These are phyloP conservation scores for Suillia variegata DNA, from an alignment of 2,888 invertebrate species.

Conservation along the genomic window DNA sequence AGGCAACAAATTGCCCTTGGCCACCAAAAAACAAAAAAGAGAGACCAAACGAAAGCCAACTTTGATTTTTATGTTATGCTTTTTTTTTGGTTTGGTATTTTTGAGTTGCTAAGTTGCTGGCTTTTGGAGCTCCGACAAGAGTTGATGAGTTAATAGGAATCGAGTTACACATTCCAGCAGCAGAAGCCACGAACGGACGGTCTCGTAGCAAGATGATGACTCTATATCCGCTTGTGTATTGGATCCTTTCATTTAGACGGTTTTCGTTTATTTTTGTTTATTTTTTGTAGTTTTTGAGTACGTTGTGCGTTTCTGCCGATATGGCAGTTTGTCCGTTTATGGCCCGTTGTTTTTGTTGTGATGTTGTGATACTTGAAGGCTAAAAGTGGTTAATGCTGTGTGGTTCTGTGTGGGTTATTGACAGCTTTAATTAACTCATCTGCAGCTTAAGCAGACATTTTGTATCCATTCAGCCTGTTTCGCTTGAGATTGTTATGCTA, in stretches of 20 bases:
- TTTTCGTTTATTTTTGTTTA: not conserved
- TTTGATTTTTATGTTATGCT: not conserved
- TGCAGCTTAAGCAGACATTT: conserved; percentile 49
- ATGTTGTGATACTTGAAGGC: conserved; percentile 21
- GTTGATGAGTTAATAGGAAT: conserved; percentile 60
- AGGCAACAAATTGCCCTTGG: conserved; percentile 50
- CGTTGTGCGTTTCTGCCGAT: conserved; percentile 21
- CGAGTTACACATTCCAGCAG: conserved; percentile 53
- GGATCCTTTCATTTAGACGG: too few relatives aligned
- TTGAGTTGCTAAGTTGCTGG: too few relatives aligned
- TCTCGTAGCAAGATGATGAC: not conserved
- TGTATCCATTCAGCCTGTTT: conserved; percentile 35
- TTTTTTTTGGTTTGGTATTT: too few relatives aligned
- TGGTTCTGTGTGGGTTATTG: conserved; percentile 35
- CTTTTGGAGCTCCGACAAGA: too few relatives aligned
- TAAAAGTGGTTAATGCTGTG: too few relatives aligned
- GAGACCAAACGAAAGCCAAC: not conserved
- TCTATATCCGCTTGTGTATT: not conserved
- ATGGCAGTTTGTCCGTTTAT: conserved; percentile 14
- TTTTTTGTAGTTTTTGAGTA: not conserved
- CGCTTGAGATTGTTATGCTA: not conserved
- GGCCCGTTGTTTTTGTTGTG: conserved; percentile 7
- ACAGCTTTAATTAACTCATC: conserved; percentile 56
- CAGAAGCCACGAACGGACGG: not conserved
- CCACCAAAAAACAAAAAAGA: too few relatives aligned